A percentile compares a stretch with the other conserved stretches of the same genome.
These are phyloP conservation scores for Sarcophaga caerulescens DNA, from an alignment of 2,888 invertebrate species.

Conservation along the genomic window DNA sequence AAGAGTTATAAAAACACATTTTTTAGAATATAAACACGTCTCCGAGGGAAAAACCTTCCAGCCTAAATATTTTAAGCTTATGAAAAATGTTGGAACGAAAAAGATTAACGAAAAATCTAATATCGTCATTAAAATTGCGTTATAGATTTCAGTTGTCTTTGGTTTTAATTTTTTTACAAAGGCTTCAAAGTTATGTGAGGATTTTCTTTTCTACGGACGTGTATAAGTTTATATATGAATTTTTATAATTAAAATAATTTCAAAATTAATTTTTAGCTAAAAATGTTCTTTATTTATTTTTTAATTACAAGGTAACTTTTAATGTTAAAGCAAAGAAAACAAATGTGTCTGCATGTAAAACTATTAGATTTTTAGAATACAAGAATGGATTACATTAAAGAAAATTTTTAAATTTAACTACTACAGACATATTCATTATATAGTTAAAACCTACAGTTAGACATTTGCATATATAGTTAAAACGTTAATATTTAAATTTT, in stretches of 20 bases:
- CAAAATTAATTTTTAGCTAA: conserved; percentile 66
- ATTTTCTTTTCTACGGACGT: conserved; percentile 55
- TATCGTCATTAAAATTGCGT: background rate
- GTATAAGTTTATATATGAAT: conserved; percentile 66
- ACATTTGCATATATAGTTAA: conserved; percentile 69
- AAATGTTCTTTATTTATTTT: conserved; percentile 65
- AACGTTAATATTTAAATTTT: conserved; percentile 68
- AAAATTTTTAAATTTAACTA: conserved; percentile 69
- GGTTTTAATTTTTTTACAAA: conserved; percentile 37
- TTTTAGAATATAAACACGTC: conserved; percentile 63
- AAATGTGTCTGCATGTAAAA: conserved; percentile 68
- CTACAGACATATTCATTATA: conserved; percentile 69
- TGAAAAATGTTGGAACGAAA: conserved; percentile 46
- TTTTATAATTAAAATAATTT: conserved; percentile 66
- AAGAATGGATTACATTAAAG: conserved; percentile 65
- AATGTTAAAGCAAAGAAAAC: conserved; percentile 65
- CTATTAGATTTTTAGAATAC: conserved; percentile 68
- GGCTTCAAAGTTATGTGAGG: conserved; percentile 8
- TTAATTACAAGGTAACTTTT: conserved; percentile 64
- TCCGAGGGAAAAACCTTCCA: conserved; percentile 31
- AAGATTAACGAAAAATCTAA: conserved; percentile 49
- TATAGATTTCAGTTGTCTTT: conserved; percentile 51
- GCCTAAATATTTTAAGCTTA: conserved; percentile 21
- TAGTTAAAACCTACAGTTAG: conserved; percentile 68
- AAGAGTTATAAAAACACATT: conserved; percentile 59